These are phyloP conservation scores for Aphelenchoides besseyi DNA, from an alignment of 1,140 invertebrate genomes.

Conservation along the genomic window DNA sequence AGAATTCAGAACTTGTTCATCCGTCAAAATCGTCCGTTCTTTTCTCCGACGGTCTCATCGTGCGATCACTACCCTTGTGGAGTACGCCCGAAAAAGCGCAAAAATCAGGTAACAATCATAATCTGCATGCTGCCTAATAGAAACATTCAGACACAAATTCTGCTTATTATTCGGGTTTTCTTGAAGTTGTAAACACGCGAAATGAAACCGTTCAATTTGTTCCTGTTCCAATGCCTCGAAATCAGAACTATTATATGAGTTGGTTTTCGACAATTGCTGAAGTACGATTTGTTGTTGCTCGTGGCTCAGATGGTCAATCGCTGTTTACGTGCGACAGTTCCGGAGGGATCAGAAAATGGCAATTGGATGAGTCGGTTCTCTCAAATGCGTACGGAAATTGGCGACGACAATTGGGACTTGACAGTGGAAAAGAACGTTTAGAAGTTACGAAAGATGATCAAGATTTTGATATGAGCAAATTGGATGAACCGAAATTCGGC, in stretches of 20 bases:
- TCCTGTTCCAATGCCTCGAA: constrained; percentile 65
- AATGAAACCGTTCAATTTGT: constrained; percentile 68
- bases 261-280: constrained; percentile 54
- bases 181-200: constrained; percentile 69
- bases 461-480: constrained; percentile 71
- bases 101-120: constrained; percentile 31
- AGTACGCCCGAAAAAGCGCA: constrained; percentile 62
- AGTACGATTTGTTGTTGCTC: constrained; percentile 62
- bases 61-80: constrained; percentile 64
- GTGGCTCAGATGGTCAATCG: constrained; percentile 63
- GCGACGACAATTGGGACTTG: constrained; percentile 65
- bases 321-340: constrained; percentile 69
- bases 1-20: constrained; percentile 16
- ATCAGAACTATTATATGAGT: constrained; percentile 36
- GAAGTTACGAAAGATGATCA: constrained; percentile 65
- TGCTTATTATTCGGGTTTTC: constrained; percentile 63
- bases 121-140: neutral
- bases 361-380: constrained; percentile 66
- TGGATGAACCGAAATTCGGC: constrained; percentile 80
- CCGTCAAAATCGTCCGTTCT: constrained; percentile 22
- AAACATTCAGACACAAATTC: no score
- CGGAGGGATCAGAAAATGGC: constrained; percentile 70
- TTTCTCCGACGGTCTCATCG: constrained; percentile 61
- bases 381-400: constrained; percentile 66
- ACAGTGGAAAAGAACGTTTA: constrained; percentile 47